These are phyloP conservation scores for Prosopocoilus inquinatus DNA, from an alignment of 2,888 invertebrate species.

Conservation along the genomic window DNA sequence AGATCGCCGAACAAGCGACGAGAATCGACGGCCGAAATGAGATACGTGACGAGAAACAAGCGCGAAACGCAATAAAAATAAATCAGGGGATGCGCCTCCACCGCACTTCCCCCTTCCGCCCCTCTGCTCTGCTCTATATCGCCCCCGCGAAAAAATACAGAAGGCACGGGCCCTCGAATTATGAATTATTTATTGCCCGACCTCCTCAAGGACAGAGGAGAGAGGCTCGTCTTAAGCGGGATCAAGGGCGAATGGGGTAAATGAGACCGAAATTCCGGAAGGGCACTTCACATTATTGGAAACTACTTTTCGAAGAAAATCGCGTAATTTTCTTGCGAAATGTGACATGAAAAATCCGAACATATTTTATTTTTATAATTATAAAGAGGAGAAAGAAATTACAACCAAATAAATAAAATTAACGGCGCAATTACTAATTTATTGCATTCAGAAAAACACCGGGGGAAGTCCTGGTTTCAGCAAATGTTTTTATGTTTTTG, in stretches of 20 bases:
- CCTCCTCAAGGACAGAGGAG: not conserved
- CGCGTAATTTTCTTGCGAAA: not conserved
- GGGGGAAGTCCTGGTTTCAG: too few relatives aligned
- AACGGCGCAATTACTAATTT: too few relatives aligned
- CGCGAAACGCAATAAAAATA: constrained; percentile 34
- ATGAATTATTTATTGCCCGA: not conserved
- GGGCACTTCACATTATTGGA: too few relatives aligned
- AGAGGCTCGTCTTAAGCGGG: not conserved
- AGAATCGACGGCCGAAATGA: constrained; percentile 35
- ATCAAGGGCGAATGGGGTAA: not conserved
- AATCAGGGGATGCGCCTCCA: constrained; percentile 23
- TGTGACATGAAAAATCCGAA: not conserved
- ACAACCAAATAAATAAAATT: too few relatives aligned
- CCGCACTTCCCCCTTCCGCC: too few relatives aligned
- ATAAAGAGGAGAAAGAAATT: too few relatives aligned
- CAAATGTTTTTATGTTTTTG: too few relatives aligned
- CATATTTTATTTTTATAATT: too few relatives aligned
- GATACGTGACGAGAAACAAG: constrained; percentile 39
- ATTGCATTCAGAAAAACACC: too few relatives aligned
- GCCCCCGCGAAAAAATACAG: too few relatives aligned
- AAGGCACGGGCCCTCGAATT: not conserved
- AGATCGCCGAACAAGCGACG: constrained; percentile 33
- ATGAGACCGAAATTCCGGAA: too few relatives aligned
- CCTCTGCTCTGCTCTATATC: too few relatives aligned
- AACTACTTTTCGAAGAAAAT: not conserved